phyloP scores from a whole-genome alignment of 1,140 invertebrate genomes.

The Cylas formicarius region DNA sequence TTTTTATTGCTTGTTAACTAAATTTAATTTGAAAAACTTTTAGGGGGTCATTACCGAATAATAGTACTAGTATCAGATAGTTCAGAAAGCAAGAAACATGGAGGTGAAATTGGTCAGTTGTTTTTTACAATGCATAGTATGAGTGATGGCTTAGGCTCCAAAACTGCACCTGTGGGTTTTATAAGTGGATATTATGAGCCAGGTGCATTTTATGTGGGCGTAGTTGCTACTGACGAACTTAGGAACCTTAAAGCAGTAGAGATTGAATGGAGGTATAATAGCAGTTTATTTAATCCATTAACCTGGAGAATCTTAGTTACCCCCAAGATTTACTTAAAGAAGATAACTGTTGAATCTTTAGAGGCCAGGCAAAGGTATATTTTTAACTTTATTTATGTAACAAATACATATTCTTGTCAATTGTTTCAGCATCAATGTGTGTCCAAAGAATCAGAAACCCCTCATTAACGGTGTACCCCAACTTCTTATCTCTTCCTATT shows the following conservation, averaged over 20 bases:
- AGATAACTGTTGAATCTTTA: constrained; percentile 61
- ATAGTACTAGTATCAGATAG: constrained; percentile 66
- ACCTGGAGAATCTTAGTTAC: constrained; percentile 71
- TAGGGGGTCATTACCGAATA: constrained; percentile 68
- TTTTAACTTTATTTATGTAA: not conserved
- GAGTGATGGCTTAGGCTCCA: constrained; percentile 34
- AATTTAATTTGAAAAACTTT: constrained; percentile 31
- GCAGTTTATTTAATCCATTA: constrained; percentile 70
- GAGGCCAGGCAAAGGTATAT: constrained; percentile 55
- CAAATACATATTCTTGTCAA: constrained; percentile 4
- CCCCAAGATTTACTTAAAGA: constrained; percentile 62
- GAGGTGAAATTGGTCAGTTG: constrained; percentile 70
- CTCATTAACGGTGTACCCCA: constrained; percentile 40
- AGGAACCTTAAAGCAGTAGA: constrained; percentile 56
- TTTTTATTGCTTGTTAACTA: too few relatives aligned
- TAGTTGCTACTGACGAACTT: constrained; percentile 60
- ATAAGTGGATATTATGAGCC: constrained; percentile 58
- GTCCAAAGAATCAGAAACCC: constrained; percentile 49
- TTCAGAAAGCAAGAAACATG: constrained; percentile 60
- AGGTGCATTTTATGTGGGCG: constrained; percentile 52
- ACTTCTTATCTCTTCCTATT: constrained; percentile 30
- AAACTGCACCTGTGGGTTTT: constrained; percentile 28
- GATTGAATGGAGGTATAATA: constrained; percentile 70
- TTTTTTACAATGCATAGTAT: constrained; percentile 58
- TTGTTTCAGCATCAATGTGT: constrained; percentile 50